Conservation (phyloP, 2,888 invertebrate species). For the Bhutanitis thaidina region DNA sequence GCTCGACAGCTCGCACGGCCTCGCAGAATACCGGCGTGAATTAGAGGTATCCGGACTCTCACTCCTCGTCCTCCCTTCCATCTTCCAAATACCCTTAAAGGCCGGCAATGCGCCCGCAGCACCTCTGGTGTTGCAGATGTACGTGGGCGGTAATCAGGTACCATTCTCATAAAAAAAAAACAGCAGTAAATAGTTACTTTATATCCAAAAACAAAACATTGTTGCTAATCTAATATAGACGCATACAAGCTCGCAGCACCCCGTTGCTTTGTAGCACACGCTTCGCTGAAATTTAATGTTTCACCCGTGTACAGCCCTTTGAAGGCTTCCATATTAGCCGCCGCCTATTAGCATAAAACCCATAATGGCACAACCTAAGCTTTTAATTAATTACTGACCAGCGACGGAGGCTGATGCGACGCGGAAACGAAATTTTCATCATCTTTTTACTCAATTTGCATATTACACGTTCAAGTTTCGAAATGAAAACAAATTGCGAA, state of each 20-base stretch:
- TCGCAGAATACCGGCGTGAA: no score
- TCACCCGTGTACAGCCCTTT: conserved; percentile 55
- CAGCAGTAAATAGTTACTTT: no score
- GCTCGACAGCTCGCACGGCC: no score
- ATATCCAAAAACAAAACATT: conserved; percentile 28
- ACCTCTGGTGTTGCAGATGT: no score
- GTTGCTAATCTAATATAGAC: conserved; percentile 48
- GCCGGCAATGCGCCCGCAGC: no score
- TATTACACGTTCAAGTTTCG: conserved; percentile 33
- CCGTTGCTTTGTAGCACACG: conserved; percentile 45
- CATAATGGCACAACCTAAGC: conserved; percentile 65
- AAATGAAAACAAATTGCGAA: conserved; percentile 16
- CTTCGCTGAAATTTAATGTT: conserved; percentile 63
- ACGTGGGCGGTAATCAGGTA: no score
- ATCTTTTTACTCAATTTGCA: conserved; percentile 48
- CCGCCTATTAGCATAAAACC: conserved; percentile 71
- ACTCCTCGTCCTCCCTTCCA: no score
- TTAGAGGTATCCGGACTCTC: no score
- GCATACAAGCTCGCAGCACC: conserved; percentile 28
- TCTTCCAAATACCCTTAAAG: no score
- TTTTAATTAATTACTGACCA: conserved; percentile 73
- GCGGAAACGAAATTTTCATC: conserved; percentile 39
- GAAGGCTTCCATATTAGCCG: conserved; percentile 64
- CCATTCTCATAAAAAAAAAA: no score
- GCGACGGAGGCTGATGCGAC: conserved; percentile 45